These are phyloP conservation scores for Scatophagus argus DNA, from an alignment of 2,113 vertebrate species.

Conservation along the genomic window DNA sequence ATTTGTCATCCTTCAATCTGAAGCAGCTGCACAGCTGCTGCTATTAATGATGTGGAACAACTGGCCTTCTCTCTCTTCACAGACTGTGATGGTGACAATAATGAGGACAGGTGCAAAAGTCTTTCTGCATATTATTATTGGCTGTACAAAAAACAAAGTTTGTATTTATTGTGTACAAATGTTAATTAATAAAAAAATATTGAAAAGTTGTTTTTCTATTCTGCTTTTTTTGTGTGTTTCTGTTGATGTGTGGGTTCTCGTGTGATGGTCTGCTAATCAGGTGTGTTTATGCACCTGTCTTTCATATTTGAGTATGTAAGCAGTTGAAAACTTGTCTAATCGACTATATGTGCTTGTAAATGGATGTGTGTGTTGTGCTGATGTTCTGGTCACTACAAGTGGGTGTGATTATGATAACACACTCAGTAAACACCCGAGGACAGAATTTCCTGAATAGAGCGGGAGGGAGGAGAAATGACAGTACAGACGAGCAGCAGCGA, in stretches of 20 bases:
- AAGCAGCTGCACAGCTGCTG: conserved; percentile 91
- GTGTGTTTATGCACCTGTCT: conserved; percentile 17
- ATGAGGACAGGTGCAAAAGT: conserved; percentile 86
- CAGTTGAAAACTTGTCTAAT: background rate
- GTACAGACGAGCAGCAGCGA: conserved; percentile 5
- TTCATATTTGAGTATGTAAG: background rate
- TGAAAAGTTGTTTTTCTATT: conserved; percentile 43
- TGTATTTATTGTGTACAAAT: conserved; percentile 99
- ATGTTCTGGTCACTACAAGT: conserved; percentile 14
- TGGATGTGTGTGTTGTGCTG: background rate
- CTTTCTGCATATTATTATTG: conserved; percentile 92
- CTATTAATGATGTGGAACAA: conserved; percentile 68
- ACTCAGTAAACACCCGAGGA: conserved; percentile 41
- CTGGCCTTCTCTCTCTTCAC: conserved; percentile 70
- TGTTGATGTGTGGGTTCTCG: background rate
- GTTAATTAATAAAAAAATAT: conserved; percentile 97
- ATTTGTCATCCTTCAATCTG: conserved; percentile 79
- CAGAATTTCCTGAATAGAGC: conserved; percentile 71
- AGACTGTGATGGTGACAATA: conserved; percentile 85
- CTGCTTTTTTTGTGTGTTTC: background rate
- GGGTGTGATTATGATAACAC: conserved; percentile 63
- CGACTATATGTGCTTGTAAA: background rate
- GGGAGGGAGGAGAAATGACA: conserved; percentile 17
- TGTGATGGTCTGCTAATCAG: too few species aligned
- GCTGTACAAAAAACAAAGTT: conserved; percentile 97